Base-by-base conservation (phyloP, 92 coral and sea anemone species). In the Micromussa lordhowensis region DNA sequence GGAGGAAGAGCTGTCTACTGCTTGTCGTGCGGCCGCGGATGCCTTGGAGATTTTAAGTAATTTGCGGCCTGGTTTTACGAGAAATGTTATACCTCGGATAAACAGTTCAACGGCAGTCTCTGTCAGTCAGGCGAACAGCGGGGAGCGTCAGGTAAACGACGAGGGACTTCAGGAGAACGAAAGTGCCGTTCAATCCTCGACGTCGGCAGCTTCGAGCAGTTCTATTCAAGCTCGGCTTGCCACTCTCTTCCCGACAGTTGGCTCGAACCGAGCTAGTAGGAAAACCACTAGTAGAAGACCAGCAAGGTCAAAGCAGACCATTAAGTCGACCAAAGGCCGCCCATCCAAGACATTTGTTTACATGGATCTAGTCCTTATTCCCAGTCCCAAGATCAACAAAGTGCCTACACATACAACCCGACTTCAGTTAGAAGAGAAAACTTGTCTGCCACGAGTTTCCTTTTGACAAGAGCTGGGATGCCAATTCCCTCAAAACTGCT, bases 321-420 rank as follows among this genome's bases (percentile, higher is more conserved):
- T 44, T 21, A 78, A 78, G 68, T 78, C 82, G 31, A 54, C 82
- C 82, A 78, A 26, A 78, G 82, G 82, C 18, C 82, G 82, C 30
- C 82, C 63, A 78, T 24, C 82, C 64, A 55, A 78, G 79, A 68
- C 70, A 63, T 4, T 73, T 51, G 87, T 81, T 64, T 49, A 82
- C 79, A 88, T 81, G 72, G 91, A 81, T 75, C 85, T 87, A 30
- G 78, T 88, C 59, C 54, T 88, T 54, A 81, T 81, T 61, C 83
- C 84, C 13, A 73, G 83, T 76, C 91, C 87, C 48, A 58, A 68
- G 19, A 76, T 30, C 17, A 82, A 54, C 59, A 79, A 71, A 31
- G 87, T 88, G 40, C 91, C 87, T 53, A 88, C 91, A 22, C 87
- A 88, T 69, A 75, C 48, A 68, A 88, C 48, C 69, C 78, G 91